These are phyloP conservation scores for Masticophis lateralis DNA, from an alignment of 2,797 vertebrate genomes.

Conservation along the genomic window DNA sequence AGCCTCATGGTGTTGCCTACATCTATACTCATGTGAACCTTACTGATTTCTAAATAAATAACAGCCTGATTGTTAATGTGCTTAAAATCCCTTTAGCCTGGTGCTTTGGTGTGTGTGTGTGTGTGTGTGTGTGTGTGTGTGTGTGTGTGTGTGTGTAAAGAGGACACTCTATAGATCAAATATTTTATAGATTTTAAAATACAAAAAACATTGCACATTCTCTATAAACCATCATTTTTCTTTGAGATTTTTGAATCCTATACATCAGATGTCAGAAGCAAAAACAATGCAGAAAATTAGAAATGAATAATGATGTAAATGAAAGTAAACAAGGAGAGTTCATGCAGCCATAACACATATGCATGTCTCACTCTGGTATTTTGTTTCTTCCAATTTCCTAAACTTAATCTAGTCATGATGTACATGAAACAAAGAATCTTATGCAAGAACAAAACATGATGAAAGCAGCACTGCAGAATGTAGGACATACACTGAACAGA, in stretches of 20 bases:
- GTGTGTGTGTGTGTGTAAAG: not conserved
- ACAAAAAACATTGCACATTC: not conserved
- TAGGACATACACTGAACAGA: not conserved
- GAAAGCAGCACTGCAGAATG: not conserved
- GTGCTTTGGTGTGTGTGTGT: not conserved
- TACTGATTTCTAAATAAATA: conserved; percentile 4
- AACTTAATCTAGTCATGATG: not conserved
- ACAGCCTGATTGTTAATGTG: not conserved
- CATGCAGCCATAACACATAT: not conserved
- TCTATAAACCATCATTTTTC: not conserved
- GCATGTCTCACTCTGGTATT: no score
- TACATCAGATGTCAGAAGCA: not conserved
- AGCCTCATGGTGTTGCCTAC: not conserved
- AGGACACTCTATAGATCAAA: not conserved
- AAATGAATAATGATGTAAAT: not conserved
- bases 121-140: not conserved
- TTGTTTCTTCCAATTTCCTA: not conserved
- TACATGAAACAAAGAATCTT: not conserved
- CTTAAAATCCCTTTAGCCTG: not conserved
- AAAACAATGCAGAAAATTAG: not conserved
- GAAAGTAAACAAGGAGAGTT: not conserved
- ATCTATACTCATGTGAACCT: not conserved
- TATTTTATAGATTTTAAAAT: not conserved
- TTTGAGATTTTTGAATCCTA: not conserved
- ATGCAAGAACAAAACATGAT: not conserved